Conservation (phyloP, 2,113 vertebrate genomes). For the Promerops cafer region DNA sequence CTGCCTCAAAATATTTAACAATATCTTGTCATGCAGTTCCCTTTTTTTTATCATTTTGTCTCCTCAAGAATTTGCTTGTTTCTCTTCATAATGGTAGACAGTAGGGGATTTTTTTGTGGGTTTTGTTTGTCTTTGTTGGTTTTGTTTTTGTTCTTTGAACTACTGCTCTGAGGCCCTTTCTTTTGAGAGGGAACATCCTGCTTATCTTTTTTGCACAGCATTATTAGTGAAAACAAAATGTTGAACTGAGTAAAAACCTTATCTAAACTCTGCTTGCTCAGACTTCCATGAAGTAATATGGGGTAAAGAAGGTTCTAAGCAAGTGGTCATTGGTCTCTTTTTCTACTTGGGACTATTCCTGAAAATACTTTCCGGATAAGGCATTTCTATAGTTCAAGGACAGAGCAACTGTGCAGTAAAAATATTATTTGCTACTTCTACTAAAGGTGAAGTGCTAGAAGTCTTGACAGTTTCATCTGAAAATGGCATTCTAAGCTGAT, state of each 20-base stretch:
- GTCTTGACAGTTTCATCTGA: background rate
- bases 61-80: background rate
- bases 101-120: no score
- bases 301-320: background rate
- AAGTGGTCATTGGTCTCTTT: background rate
- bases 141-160: background rate
- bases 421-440: background rate
- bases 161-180: background rate
- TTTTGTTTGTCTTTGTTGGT: background rate
- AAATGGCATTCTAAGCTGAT: background rate
- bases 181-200: background rate
- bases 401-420: background rate
- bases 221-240: background rate
- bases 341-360: background rate
- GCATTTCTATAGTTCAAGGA: background rate
- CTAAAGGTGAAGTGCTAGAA: no score
- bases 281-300: background rate
- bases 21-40: background rate
- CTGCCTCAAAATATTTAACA: background rate
- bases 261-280: background rate
- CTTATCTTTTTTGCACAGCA: background rate
- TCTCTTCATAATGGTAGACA: background rate
- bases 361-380: background rate
- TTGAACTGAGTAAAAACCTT: background rate
- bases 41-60: background rate